These are phyloP conservation scores for Sebastes vulpes DNA, from an alignment of 2,797 vertebrate genomes.

Conservation along the genomic window DNA sequence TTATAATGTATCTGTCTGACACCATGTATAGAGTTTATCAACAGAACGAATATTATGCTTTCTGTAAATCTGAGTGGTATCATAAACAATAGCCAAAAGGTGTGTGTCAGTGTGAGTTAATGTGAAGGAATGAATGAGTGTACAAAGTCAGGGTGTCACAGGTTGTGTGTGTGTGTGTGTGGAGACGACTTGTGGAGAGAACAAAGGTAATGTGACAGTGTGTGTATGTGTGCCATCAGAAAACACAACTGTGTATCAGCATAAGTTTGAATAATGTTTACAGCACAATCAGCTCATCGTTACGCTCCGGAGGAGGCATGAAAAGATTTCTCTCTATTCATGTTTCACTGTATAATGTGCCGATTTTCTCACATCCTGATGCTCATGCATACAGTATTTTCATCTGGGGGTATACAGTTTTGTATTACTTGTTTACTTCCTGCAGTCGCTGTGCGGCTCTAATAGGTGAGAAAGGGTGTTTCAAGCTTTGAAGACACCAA, in stretches of 20 bases:
- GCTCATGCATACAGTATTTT: constrained; percentile 12
- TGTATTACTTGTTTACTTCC: background rate
- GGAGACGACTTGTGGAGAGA: background rate
- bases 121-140: background rate
- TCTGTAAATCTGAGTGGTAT: background rate
- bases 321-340: constrained; percentile 17
- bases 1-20: background rate
- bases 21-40: background rate
- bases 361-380: constrained; percentile 7
- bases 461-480: constrained; percentile 5
- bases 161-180: background rate
- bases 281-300: constrained; percentile 20
- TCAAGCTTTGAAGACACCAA: background rate
- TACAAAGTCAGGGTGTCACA: background rate
- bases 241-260: background rate
- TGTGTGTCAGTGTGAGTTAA: background rate
- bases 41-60: background rate
- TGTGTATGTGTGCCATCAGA: background rate
- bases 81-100: background rate
- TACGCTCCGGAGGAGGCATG: constrained; percentile 19
- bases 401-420: background rate
- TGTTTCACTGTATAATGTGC: constrained; percentile 17
- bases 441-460: background rate
- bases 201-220: background rate
- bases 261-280: constrained; percentile 22